A percentile compares a stretch with the other conserved stretches of the same genome.
phyloP scores from a whole-genome alignment of 2,113 vertebrate genomes.

The Sula dactylatra region DNA sequence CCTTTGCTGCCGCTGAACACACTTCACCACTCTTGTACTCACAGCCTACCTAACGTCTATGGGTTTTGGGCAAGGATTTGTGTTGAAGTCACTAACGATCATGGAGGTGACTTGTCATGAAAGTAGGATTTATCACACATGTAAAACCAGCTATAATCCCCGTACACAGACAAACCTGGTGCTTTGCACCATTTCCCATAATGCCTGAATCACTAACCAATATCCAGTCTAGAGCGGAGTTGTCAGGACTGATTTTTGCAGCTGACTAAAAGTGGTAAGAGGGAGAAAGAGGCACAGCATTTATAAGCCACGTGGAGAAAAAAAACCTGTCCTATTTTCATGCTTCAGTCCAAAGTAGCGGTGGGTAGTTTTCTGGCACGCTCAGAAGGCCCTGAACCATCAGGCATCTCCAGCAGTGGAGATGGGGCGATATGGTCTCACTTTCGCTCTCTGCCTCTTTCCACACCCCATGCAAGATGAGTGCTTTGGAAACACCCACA shows the following conservation, averaged over 20 bases:
- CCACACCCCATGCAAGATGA: background rate
- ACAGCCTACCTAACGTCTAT: fast-evolving
- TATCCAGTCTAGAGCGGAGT: background rate
- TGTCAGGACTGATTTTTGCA: background rate
- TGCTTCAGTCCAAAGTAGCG: background rate
- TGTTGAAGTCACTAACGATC: background rate
- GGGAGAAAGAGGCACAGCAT: background rate
- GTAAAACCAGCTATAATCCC: background rate
- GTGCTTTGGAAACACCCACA: background rate
- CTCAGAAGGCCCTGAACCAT: background rate
- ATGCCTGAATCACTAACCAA: background rate
- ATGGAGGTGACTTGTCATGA: background rate
- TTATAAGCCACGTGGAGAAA: background rate
- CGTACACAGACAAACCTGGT: background rate
- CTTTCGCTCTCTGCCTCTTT: background rate
- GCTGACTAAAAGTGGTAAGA: background rate
- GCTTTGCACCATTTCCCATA: background rate
- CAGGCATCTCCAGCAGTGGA: background rate
- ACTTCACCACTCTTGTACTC: background rate
- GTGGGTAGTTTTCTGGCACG: background rate
- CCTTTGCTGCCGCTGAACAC: fast-evolving
- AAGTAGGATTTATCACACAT: background rate
- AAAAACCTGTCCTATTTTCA: background rate
- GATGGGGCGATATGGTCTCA: fast-evolving
- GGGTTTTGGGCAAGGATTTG: background rate